Evolutionary conservation across 1,140 invertebrate genomes (phyloP).

Genomic region (Drosophila murphyi): DNA sequence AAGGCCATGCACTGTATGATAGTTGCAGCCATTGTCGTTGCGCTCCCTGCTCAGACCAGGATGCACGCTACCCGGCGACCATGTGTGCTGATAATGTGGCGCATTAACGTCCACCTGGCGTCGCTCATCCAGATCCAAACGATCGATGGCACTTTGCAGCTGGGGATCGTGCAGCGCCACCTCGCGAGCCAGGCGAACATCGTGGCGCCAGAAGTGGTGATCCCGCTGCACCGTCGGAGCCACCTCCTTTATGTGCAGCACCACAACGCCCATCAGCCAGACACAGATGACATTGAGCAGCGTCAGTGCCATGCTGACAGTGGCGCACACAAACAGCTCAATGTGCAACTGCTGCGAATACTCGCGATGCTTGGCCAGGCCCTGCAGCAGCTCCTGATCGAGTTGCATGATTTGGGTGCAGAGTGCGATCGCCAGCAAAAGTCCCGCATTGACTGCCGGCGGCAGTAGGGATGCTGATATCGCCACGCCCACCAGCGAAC

Average conservation of each 20-base stretch:
- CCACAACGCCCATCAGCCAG: conserved; percentile 87
- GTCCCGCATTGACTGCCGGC: conserved; percentile 90
- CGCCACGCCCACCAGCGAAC: conserved; percentile 91
- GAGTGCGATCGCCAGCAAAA: conserved; percentile 88
- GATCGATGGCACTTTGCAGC: conserved; percentile 64
- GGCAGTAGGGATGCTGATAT: conserved; percentile 92
- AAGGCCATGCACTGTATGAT: conserved; percentile 69
- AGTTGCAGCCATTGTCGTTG: conserved; percentile 20
- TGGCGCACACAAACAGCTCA: conserved; percentile 87
- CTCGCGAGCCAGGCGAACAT: conserved; percentile 86
- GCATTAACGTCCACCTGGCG: conserved; percentile 30
- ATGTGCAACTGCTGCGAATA: conserved; percentile 86
- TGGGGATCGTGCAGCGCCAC: conserved; percentile 57
- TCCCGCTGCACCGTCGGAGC: conserved; percentile 85
- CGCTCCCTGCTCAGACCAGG: not conserved
- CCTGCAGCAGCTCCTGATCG: conserved; percentile 60
- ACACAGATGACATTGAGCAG: conserved; percentile 90
- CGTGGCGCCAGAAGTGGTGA: conserved; percentile 88
- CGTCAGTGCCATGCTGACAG: conserved; percentile 88
- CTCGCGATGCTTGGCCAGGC: conserved; percentile 67
- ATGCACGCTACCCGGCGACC: conserved; percentile 38
- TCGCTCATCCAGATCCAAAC: conserved; percentile 40
- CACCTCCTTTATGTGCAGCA: conserved; percentile 91
- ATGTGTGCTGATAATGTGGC: conserved; percentile 48
- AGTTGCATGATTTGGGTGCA: conserved; percentile 83